Percentiles rank a stretch among this genome's conserved stretches.
Evolutionary conservation across 23 tunicate species (phyloP).

Genomic region (Trididemnum nubilum): DNA sequence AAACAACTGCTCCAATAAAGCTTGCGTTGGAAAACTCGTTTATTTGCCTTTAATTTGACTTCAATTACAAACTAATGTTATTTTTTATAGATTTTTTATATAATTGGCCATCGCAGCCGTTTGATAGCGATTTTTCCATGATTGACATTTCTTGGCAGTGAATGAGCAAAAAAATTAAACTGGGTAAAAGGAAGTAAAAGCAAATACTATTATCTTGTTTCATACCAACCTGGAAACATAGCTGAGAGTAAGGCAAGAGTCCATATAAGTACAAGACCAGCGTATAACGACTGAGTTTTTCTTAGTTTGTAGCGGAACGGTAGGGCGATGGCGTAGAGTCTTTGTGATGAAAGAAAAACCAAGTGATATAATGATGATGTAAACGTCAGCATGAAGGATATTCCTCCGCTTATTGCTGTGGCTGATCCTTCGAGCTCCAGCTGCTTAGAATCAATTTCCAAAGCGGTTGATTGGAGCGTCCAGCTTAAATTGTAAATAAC

Average conservation of each 20-base stretch:
- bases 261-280: conserved; percentile 7
- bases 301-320: conserved; percentile 11
- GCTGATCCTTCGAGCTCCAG: neutral
- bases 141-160: too few species aligned
- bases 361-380: conserved; percentile 21
- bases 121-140: too few species aligned
- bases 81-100: too few species aligned
- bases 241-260: conserved; percentile 13
- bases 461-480: neutral
- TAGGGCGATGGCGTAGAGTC: conserved; percentile 18
- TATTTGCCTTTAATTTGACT: too few species aligned
- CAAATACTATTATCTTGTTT: too few species aligned
- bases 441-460: neutral
- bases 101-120: too few species aligned
- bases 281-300: neutral
- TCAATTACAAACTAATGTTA: too few species aligned
- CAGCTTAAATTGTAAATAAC: neutral
- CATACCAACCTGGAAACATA: conserved; percentile 29
- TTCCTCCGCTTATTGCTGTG: conserved; percentile 12
- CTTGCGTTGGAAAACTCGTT: too few species aligned
- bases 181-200: too few species aligned
- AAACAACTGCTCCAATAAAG: too few species aligned
- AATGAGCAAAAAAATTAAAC: too few species aligned
- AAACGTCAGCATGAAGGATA: conserved; percentile 1
- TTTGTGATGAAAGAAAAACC: neutral